A percentile compares a stretch with the other conserved stretches of the same genome.
Conservation (phyloP, 2,113 vertebrate species). For the Rattus rattus region DNA sequence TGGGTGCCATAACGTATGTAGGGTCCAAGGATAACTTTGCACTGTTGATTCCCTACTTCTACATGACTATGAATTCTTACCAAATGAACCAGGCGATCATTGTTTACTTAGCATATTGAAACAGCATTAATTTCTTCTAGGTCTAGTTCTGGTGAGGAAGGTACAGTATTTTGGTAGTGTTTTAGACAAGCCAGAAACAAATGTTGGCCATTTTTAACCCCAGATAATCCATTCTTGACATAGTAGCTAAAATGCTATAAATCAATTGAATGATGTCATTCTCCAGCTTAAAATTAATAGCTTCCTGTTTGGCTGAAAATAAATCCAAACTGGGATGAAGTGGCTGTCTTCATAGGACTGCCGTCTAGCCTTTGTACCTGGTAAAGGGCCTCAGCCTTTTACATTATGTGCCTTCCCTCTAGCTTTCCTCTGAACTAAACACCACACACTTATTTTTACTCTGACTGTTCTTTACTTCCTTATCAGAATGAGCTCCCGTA, state of each 20-base stretch:
- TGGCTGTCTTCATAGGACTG: neutral
- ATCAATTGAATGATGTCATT: conserved; percentile 15
- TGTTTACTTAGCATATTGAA: neutral
- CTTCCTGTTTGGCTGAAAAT: neutral
- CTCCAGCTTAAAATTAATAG: conserved; percentile 4
- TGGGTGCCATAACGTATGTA: neutral
- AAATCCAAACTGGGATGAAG: neutral
- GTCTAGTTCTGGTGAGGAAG: neutral
- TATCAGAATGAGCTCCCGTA: neutral
- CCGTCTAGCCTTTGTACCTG: neutral
- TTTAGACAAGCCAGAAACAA: neutral
- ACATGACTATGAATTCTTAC: conserved; percentile 2
- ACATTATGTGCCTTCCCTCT: neutral
- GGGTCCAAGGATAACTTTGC: neutral
- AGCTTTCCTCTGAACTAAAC: neutral
- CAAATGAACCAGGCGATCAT: neutral
- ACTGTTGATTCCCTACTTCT: neutral
- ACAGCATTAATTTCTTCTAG: neutral
- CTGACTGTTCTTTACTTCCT: neutral
- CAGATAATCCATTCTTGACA: conserved; percentile 16
- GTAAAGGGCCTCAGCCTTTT: neutral
- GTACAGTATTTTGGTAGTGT: neutral
- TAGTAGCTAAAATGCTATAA: conserved; percentile 36
- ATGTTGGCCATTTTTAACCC: conserved; percentile 19
- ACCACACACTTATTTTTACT: neutral